Conservation (phyloP, 1,140 invertebrate genomes). For the Procambarus clarkii region DNA sequence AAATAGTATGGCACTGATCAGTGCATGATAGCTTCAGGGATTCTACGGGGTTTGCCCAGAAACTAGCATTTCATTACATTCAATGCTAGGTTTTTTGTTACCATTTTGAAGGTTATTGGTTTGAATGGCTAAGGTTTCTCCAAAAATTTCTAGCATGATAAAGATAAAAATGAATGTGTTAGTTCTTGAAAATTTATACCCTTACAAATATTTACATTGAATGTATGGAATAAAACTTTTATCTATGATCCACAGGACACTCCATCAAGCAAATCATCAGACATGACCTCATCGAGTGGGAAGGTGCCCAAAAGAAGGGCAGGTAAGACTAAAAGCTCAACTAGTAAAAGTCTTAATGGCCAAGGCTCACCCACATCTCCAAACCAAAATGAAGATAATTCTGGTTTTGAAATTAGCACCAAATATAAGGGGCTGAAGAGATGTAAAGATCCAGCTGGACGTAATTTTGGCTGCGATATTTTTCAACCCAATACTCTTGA, state of each 20-base stretch:
- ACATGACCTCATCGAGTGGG: constrained; percentile 22
- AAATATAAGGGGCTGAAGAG: constrained; percentile 77
- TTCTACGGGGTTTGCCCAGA: no score
- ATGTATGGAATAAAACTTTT: no score
- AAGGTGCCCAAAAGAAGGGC: constrained; percentile 20
- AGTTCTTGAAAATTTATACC: no score
- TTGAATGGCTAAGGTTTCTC: no score
- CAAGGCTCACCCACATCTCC: constrained; percentile 58
- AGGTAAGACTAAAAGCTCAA: constrained; percentile 27
- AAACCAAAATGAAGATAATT: constrained; percentile 72
- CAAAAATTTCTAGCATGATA: no score
- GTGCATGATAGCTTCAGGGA: no score
- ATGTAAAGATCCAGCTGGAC: constrained; percentile 73
- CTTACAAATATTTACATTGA: no score
- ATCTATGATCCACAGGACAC: constrained; percentile 16
- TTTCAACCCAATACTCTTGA: constrained; percentile 52
- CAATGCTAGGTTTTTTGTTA: no score
- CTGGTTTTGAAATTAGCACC: constrained; percentile 76
- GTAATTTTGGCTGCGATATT: constrained; percentile 39
- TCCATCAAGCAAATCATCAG: constrained; percentile 30
- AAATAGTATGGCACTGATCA: no score
- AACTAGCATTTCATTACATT: no score
- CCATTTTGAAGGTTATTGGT: no score
- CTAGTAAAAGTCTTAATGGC: constrained; percentile 52
- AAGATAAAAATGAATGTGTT: no score